Evolutionary conservation across 2,113 vertebrate species (phyloP).

Genomic region (Anguilla rostrata): DNA sequence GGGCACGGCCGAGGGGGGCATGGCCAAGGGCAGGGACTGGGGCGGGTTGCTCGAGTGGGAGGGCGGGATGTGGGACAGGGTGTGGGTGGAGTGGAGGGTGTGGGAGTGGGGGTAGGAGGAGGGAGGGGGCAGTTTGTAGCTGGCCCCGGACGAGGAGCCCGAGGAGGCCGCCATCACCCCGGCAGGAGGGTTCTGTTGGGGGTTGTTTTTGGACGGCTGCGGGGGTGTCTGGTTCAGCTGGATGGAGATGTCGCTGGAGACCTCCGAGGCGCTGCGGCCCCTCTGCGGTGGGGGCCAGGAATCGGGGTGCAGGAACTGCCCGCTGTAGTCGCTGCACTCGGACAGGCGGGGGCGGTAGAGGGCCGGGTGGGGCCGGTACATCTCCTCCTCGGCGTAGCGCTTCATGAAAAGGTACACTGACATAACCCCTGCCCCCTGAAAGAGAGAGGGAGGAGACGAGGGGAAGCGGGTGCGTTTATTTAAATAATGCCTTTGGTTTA

Average conservation of each 20-base stretch:
- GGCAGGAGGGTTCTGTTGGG: constrained; percentile 47
- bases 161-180: constrained; percentile 53
- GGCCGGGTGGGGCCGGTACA: constrained; percentile 83
- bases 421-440: constrained; percentile 87
- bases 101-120: constrained; percentile 67
- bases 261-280: constrained; percentile 80
- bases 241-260: constrained; percentile 87
- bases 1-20: constrained; percentile 66
- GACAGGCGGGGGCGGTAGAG: constrained; percentile 88
- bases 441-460: not conserved
- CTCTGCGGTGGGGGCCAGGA: constrained; percentile 76
- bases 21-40: constrained; percentile 59
- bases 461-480: not conserved
- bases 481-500: not conserved
- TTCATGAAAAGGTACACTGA: constrained; percentile 93
- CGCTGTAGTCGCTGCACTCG: constrained; percentile 88
- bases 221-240: constrained; percentile 82
- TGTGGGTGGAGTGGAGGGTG: constrained; percentile 59
- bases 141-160: constrained; percentile 62
- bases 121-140: constrained; percentile 64
- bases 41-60: constrained; percentile 41
- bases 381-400: constrained; percentile 86
- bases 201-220: constrained; percentile 46
- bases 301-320: constrained; percentile 87
- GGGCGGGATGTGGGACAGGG: constrained; percentile 33